Base-by-base conservation (phyloP, 2,888 invertebrate species). In the Trissonchulus sp. region DNA sequence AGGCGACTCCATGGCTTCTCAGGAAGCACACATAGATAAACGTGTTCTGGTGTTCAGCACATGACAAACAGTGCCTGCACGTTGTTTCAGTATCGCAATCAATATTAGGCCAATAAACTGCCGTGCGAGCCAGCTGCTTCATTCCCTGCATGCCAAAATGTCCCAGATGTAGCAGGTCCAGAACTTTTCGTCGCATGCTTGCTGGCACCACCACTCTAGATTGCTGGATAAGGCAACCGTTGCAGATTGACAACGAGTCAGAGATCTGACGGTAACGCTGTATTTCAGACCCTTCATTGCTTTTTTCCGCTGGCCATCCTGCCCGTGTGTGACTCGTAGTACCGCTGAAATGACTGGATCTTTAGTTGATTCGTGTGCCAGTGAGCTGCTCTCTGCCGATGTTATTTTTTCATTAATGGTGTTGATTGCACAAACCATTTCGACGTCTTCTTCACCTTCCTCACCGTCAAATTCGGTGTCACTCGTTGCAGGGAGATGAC, bases 1-100 rank as follows among this genome's bases (percentile, higher is more conserved):
- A 82, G 18, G 3, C 81, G 73, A 8, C 74, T 73, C 81, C 80
- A 82, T n/a, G 80, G 78, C 38, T 76, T 75, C 18, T 72, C 74
- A 8, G 81, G 81, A 65, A 74, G 79, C 68, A 78, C 76, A 81
- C 80, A 83, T 1, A 79, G 79, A 65, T 81, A 80, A 15, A 81
- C 63, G 0, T 35, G 78, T n/a, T 2, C 33, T 31, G 62, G 28
- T 37, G 8, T 74, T 77, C n/a, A 38, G 60, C 35, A 36, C 71
- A 69, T 34, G 33, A 3, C 71, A 15, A 2, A 36, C 34, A 69
- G 28, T 8, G 15, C 34, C 34, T 30, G 68, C n/a, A 68, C 31
- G n/a, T 2, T 68, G 71, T 3, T 48, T 63, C 71, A 62, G 63
- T 62, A 33, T 73, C 71, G 30, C 23, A 3, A n/a, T 73, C 73